A percentile compares a stretch with the other conserved stretches of the same genome.
Evolutionary conservation across 1,140 invertebrate species (phyloP).

Genomic region (Meloidogyne floridensis): DNA sequence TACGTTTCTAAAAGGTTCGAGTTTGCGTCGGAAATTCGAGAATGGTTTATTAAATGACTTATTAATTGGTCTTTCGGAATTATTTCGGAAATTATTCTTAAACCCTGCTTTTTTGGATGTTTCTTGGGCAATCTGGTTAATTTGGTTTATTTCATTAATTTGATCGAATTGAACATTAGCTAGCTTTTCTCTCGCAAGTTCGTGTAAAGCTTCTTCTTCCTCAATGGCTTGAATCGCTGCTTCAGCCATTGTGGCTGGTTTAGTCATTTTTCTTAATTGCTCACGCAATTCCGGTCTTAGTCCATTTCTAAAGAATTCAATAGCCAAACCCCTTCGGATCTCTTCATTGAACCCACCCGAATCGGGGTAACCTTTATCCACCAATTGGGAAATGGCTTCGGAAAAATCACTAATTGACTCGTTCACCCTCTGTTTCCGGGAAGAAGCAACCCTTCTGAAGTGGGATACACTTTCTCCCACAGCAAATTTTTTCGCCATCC

Average conservation of each 20-base stretch:
- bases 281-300: not conserved
- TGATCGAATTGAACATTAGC: not conserved
- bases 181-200: not conserved
- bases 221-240: slow-evolving; percentile 1
- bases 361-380: too few relatives aligned
- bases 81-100: too few relatives aligned
- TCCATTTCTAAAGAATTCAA: not conserved
- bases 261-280: not conserved
- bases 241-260: not conserved
- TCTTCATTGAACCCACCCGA: not conserved
- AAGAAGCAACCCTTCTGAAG: not conserved
- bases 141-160: not conserved
- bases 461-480: not conserved
- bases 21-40: too few relatives aligned
- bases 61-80: too few relatives aligned
- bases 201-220: not conserved
- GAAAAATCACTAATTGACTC: not conserved
- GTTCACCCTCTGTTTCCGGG: not conserved
- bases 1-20: too few relatives aligned
- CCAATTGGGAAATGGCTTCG: not conserved
- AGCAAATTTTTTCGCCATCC: not conserved
- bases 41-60: too few relatives aligned
- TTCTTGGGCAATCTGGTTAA: not conserved
- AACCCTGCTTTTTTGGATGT: not conserved
- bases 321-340: not conserved